Base-by-base conservation (phyloP, 2,113 vertebrate species). In the Pteronura brasiliensis region DNA sequence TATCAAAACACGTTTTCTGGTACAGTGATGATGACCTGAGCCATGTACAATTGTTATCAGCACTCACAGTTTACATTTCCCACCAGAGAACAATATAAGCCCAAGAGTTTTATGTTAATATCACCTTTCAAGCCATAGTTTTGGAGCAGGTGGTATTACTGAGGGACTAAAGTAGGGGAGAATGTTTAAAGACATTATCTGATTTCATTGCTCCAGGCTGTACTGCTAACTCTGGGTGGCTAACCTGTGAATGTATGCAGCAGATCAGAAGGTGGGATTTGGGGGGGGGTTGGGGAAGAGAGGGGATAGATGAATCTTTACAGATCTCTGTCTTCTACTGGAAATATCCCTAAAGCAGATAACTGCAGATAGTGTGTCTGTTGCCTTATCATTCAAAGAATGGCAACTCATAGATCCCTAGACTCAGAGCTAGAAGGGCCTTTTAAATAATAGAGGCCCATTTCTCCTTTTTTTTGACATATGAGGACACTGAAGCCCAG, bases 1-100 rank as follows among this genome's bases (percentile, higher is more conserved):
- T 92, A 93, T 93, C 95, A 90, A 77, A 97, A 96, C 85, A 97
- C 29, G 77, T 96, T 98, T 83, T 93, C 94, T 93, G 88, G 95
- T 95, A 21, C 83, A 59, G 44, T 96, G 77, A 96, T 77, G 88
- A 96, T 91, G 85, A 87, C 89, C 85, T 97, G 87, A 98, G 86
- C 49, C 39, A 79, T 29, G 13, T 95, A 95, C 90, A 93, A 94
- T 88, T 71, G 86, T 55, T 76, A 86, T 76, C 95, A 95, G 89
- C 2, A 71, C n/a, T 81, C 92, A 96, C 90, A 83, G 67, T 61
- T 97, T 96, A 79, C 39, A 82, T 97, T 79, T 69, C 31, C 36
- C 20, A 88, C 31, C 69, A 74, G 57, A 96, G 72, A 1, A 0
- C 93, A 85, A 90, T 8, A 0, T 4, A 94, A 74, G 61, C 83